phyloP scores from a whole-genome alignment of 2,888 invertebrate species.

The Steromphala cineraria region DNA sequence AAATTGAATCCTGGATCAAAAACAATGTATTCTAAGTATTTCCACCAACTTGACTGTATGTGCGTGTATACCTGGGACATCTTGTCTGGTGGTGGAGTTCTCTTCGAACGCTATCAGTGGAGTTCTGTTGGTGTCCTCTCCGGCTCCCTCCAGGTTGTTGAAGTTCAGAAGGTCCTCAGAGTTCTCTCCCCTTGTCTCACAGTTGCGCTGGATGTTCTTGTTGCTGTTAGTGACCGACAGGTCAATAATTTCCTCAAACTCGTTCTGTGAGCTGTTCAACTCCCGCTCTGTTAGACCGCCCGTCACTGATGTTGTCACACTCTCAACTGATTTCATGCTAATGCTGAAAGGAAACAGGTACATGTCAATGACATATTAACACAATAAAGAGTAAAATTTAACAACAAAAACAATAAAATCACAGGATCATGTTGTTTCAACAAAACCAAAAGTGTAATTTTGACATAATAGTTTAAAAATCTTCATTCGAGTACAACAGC shows the following conservation, averaged over 20 bases:
- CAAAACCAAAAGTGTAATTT: too few relatives aligned
- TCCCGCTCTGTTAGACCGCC: neutral
- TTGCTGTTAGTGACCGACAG: slow-evolving; percentile 57
- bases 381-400: neutral
- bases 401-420: neutral
- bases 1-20: too few relatives aligned
- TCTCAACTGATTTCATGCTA: slow-evolving; percentile 44
- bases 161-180: slow-evolving; percentile 57
- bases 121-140: slow-evolving; percentile 48
- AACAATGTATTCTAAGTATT: too few relatives aligned
- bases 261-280: slow-evolving; percentile 20
- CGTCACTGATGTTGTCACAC: slow-evolving; percentile 26
- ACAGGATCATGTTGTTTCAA: too few relatives aligned
- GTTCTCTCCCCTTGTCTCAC: slow-evolving; percentile 37
- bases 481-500: too few relatives aligned
- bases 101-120: slow-evolving; percentile 69
- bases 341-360: slow-evolving; percentile 47
- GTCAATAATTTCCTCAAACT: slow-evolving; percentile 67
- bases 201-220: slow-evolving; percentile 44
- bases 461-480: neutral
- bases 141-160: slow-evolving; percentile 52
- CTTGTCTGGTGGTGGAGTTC: slow-evolving; percentile 63
- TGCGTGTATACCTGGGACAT: slow-evolving; percentile 65
- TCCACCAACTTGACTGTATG: too few relatives aligned
- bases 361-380: neutral